Evolutionary conservation across 1,140 invertebrate genomes (phyloP).

Genomic region (Carposina sasakii): DNA sequence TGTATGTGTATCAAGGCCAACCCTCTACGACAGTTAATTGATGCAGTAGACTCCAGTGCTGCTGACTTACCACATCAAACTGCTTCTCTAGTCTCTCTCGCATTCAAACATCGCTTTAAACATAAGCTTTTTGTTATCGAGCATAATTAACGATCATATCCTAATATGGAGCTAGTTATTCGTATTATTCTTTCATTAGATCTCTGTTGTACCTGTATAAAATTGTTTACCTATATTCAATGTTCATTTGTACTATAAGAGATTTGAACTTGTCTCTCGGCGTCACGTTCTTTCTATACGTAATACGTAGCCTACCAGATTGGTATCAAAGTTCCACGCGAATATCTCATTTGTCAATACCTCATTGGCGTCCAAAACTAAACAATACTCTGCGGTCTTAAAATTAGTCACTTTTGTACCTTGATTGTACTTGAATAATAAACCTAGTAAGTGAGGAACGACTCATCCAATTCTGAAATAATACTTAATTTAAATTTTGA

Average conservation of each 20-base stretch:
- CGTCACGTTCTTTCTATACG: constrained; percentile 45
- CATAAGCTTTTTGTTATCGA: constrained; percentile 58
- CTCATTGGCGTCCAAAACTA: constrained; percentile 45
- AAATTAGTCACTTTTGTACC: constrained; percentile 71
- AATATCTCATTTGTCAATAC: constrained; percentile 43
- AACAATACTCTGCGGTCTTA: constrained; percentile 68
- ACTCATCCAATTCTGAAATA: constrained; percentile 71
- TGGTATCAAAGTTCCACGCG: constrained; percentile 37
- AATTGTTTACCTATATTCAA: constrained; percentile 64
- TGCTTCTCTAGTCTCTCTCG: constrained; percentile 70
- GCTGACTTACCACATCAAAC: constrained; percentile 58
- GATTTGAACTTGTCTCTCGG: constrained; percentile 48
- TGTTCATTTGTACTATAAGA: constrained; percentile 60
- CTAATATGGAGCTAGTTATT: constrained; percentile 68
- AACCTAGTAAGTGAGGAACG: constrained; percentile 60
- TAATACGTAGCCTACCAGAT: constrained; percentile 44
- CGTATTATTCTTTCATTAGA: constrained; percentile 71
- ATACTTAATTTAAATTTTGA: constrained; percentile 73
- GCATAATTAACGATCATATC: constrained; percentile 67
- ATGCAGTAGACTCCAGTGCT: constrained; percentile 65
- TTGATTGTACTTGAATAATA: constrained; percentile 64
- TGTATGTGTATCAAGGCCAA: constrained; percentile 54
- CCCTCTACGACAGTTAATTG: constrained; percentile 65
- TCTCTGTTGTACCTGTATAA: constrained; percentile 71
- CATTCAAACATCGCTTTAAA: constrained; percentile 61